Conservation (phyloP, 2,888 invertebrate genomes). For the Tetrapedia diversipes region DNA sequence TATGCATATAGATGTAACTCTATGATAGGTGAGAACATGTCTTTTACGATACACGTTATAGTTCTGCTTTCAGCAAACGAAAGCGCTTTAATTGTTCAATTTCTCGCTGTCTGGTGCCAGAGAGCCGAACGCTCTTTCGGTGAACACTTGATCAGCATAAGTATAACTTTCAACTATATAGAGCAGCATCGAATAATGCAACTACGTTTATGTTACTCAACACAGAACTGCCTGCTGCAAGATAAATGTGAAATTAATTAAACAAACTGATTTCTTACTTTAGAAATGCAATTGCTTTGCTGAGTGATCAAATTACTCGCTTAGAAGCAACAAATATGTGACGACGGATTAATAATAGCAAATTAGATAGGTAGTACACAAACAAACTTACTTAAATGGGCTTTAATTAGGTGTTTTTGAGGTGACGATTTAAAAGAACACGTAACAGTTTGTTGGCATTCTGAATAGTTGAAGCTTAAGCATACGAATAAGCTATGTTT, state of each 20-base stretch:
- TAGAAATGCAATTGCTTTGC: too few relatives aligned
- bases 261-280: too few relatives aligned
- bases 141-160: background rate
- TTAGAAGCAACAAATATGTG: too few relatives aligned
- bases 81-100: background rate
- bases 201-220: too few relatives aligned
- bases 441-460: background rate
- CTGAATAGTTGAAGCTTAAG: constrained; percentile 2
- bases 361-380: too few relatives aligned
- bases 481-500: constrained; percentile 1
- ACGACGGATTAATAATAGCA: too few relatives aligned
- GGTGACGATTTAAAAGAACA: background rate
- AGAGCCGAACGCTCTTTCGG: background rate
- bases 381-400: background rate
- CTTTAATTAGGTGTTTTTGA: background rate
- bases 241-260: too few relatives aligned
- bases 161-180: background rate
- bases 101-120: background rate
- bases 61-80: background rate
- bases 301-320: too few relatives aligned
- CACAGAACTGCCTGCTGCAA: too few relatives aligned
- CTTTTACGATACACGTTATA: background rate
- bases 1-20: constrained; percentile 38
- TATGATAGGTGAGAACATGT: constrained; percentile 17
- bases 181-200: too few relatives aligned